These are phyloP conservation scores for Pipistrellus pipistrellus DNA, from an alignment of 2,797 vertebrate genomes.

Conservation along the genomic window DNA sequence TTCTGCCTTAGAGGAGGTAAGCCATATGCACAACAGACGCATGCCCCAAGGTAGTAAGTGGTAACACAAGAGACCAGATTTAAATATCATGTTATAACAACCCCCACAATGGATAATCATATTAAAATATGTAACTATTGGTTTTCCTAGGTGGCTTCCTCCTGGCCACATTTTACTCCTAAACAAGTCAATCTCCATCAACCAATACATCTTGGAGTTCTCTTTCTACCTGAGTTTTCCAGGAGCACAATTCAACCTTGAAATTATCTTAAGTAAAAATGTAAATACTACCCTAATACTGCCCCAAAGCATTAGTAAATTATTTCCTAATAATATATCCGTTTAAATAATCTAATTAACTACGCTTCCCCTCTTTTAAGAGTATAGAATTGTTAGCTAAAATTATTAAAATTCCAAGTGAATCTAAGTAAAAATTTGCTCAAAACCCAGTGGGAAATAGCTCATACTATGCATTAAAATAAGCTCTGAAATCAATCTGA, in stretches of 20 bases:
- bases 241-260: neutral
- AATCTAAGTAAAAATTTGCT: conserved; percentile 40
- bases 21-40: neutral
- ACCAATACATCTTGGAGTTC: neutral
- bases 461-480: conserved; percentile 38
- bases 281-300: neutral
- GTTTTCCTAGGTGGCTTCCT: conserved; percentile 9
- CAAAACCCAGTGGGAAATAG: conserved; percentile 2
- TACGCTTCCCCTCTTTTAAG: neutral
- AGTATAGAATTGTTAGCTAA: conserved; percentile 35
- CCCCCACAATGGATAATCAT: neutral
- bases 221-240: neutral
- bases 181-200: conserved; percentile 30
- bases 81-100: neutral
- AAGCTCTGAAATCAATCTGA: conserved; percentile 66
- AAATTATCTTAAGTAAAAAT: conserved; percentile 28
- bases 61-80: neutral
- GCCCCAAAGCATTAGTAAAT: conserved; percentile 32
- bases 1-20: neutral
- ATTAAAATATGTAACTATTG: conserved; percentile 42
- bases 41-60: neutral
- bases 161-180: neutral
- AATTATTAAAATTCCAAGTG: conserved; percentile 60
- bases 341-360: conserved; percentile 3
- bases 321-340: neutral